Evolutionary conservation across 37 sponge, comb jelly and placozoan species (phyloP).

Genomic region (Mnemiopsis leidyi): DNA sequence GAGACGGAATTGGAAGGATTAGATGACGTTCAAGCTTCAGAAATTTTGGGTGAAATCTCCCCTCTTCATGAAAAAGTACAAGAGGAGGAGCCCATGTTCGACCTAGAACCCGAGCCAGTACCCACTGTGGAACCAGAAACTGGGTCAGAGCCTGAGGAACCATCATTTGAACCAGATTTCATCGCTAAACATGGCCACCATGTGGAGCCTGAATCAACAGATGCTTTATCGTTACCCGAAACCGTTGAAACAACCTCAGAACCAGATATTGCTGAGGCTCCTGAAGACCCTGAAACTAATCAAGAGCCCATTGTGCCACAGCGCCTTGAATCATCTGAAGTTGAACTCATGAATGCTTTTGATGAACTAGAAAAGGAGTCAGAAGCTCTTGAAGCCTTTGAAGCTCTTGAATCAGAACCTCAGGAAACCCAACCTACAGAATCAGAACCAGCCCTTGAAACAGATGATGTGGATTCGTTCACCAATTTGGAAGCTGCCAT

Average conservation of each 20-base stretch:
- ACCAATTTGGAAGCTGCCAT: neutral
- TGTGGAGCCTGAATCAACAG: neutral
- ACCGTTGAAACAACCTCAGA: neutral
- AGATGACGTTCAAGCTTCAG: neutral
- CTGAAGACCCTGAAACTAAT: neutral
- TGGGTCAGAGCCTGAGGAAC: neutral
- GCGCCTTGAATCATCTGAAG: too few species aligned
- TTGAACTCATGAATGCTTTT: too few species aligned
- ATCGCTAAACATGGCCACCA: neutral
- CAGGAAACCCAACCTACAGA: too few species aligned
- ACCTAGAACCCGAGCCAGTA: neutral
- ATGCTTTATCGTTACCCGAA: neutral
- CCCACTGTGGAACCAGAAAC: neutral
- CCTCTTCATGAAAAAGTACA: too few species aligned
- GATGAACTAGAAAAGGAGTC: too few species aligned
- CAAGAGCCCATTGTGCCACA: too few species aligned
- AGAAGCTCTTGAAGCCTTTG: too few species aligned
- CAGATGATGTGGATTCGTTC: neutral
- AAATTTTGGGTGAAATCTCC: neutral
- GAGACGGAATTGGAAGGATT: too few species aligned
- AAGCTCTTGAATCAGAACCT: too few species aligned
- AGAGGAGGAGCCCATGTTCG: neutral
- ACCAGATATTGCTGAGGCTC: neutral
- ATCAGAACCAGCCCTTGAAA: neutral
- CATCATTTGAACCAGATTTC: neutral